These are phyloP conservation scores for Alcedo quadribrachys DNA, from an alignment of 2,797 vertebrate species.

Conservation along the genomic window DNA sequence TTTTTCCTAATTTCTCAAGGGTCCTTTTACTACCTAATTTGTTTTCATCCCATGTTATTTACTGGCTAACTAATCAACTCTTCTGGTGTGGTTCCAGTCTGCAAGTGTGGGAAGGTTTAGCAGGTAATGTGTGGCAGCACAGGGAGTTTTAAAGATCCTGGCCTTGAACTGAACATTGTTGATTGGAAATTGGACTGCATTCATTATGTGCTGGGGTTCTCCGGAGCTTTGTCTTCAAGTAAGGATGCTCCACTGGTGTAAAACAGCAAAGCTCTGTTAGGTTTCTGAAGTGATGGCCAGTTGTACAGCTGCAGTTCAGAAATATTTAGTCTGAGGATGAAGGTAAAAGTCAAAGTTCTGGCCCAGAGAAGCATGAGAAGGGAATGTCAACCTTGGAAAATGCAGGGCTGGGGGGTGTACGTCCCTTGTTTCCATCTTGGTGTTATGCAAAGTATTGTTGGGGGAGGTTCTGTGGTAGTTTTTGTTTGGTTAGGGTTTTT, in stretches of 20 bases:
- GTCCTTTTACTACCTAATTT: conserved; percentile 70
- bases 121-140: conserved; percentile 54
- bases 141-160: conserved; percentile 33
- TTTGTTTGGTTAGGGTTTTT: neutral
- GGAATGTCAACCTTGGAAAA: neutral
- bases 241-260: neutral
- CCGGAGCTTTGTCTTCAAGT: neutral
- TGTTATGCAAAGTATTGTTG: neutral
- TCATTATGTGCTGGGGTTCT: conserved; percentile 1
- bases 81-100: conserved; percentile 45
- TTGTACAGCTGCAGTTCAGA: neutral
- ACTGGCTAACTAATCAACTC: conserved; percentile 57
- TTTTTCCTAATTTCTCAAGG: conserved; percentile 69
- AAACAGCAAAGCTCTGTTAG: neutral
- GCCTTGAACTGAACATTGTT: conserved; percentile 38
- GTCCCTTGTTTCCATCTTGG: neutral
- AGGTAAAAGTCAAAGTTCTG: neutral
- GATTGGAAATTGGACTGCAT: conserved; percentile 46
- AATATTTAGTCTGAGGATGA: neutral
- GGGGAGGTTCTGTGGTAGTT: no score
- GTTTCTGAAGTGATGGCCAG: neutral
- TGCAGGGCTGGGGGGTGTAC: neutral
- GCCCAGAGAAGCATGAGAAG: neutral
- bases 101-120: conserved; percentile 45
- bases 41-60: conserved; percentile 75